Percentiles rank a stretch among this genome's conserved stretches.
phyloP scores from a whole-genome alignment of 2,113 vertebrate species.

The Chloropsis cyanopogon region DNA sequence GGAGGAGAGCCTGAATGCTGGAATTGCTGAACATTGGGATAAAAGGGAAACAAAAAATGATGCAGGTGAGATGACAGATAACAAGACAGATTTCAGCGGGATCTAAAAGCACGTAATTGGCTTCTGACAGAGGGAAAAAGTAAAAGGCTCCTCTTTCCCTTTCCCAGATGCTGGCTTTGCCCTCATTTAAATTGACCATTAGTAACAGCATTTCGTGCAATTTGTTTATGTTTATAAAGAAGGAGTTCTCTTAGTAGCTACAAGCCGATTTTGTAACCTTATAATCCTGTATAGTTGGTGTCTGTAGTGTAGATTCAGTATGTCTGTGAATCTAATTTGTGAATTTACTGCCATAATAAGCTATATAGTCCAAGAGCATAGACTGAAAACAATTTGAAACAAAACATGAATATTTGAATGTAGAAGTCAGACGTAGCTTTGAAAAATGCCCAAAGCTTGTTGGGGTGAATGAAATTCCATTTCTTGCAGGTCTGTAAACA shows the following conservation, averaged over 20 bases:
- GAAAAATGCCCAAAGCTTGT: not conserved
- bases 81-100: not conserved
- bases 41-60: not conserved
- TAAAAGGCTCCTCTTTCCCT: not conserved
- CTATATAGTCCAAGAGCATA: not conserved
- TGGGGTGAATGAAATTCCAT: not conserved
- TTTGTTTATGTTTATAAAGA: not conserved
- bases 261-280: not conserved
- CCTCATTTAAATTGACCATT: not conserved
- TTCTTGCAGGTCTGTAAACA: not conserved
- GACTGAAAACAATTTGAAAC: not conserved
- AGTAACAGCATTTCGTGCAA: not conserved
- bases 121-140: not conserved
- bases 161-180: not conserved
- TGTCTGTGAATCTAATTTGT: not conserved
- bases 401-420: not conserved
- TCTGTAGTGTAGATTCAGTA: not conserved
- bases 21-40: not conserved
- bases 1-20: not conserved
- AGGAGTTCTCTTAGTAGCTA: not conserved
- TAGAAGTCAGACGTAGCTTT: not conserved
- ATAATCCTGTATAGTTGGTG: not conserved
- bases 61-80: not conserved
- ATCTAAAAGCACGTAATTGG: not conserved
- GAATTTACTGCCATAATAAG: not conserved